Evolutionary conservation across 2,113 vertebrate genomes (phyloP).

Genomic region (Oceanodroma tethys): DNA sequence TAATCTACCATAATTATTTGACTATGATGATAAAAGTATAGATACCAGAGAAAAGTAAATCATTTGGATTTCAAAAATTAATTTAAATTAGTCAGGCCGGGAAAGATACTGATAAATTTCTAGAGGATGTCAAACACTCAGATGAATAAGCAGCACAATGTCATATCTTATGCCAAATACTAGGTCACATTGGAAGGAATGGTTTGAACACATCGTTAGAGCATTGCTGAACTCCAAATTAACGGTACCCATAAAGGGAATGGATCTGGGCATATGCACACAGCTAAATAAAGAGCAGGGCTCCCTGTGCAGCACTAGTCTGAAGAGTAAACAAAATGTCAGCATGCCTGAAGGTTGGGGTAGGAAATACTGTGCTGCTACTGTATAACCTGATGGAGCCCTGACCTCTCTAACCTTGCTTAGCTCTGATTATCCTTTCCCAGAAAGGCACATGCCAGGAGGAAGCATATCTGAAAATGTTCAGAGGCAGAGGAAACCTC

Average conservation of each 20-base stretch:
- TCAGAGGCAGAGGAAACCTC: not conserved
- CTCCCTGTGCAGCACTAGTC: not conserved
- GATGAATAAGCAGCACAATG: not conserved
- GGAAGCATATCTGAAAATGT: not conserved
- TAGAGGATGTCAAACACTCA: not conserved
- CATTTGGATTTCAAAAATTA: not conserved
- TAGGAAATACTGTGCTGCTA: not conserved
- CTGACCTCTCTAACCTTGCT: not conserved
- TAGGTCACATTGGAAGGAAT: not conserved
- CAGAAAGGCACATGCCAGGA: not conserved
- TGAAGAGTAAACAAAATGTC: not conserved
- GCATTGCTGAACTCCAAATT: not conserved
- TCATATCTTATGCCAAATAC: not conserved
- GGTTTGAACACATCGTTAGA: not conserved
- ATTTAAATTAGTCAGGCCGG: not conserved
- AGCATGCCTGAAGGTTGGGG: not conserved
- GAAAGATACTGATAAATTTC: not conserved
- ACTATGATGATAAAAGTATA: not conserved
- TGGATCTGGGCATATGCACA: not conserved
- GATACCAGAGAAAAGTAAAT: not conserved
- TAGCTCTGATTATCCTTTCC: not conserved
- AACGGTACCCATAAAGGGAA: not conserved
- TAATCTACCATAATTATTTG: not conserved
- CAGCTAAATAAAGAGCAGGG: not conserved
- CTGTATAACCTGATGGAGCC: not conserved